Evolutionary conservation across 1,140 invertebrate genomes (phyloP).

Genomic region (Stenopsyche tienmushanensis): DNA sequence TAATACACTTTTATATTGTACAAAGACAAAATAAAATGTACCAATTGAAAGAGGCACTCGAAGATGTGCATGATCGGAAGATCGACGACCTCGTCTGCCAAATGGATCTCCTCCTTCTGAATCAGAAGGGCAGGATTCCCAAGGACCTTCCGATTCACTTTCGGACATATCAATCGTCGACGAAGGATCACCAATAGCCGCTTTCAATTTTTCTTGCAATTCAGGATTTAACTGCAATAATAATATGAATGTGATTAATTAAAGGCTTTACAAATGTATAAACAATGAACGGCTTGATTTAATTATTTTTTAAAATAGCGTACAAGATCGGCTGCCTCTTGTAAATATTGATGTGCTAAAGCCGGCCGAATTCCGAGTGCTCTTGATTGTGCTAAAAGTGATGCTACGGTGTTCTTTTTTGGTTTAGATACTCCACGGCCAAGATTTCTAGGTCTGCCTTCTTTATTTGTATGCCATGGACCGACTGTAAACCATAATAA

Average conservation of each 20-base stretch:
- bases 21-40: slow-evolving; percentile 30
- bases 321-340: slow-evolving; percentile 52
- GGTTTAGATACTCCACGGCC: slow-evolving; percentile 83
- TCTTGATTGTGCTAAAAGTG: slow-evolving; percentile 78
- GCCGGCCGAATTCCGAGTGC: slow-evolving; percentile 67
- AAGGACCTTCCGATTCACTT: slow-evolving; percentile 43
- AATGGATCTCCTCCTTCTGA: slow-evolving; percentile 51
- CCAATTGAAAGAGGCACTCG: slow-evolving; percentile 49
- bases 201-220: slow-evolving; percentile 62
- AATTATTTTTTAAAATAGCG: slow-evolving; percentile 31
- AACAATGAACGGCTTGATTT: too few relatives aligned
- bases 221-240: slow-evolving; percentile 42
- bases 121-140: slow-evolving; percentile 53
- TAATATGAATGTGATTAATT: background rate
- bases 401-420: slow-evolving; percentile 89
- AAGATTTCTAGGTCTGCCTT: slow-evolving; percentile 76
- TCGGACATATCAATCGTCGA: slow-evolving; percentile 51
- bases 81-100: slow-evolving; percentile 54
- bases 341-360: slow-evolving; percentile 56
- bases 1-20: too few relatives aligned
- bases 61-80: slow-evolving; percentile 49
- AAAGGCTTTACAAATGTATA: too few relatives aligned
- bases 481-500: slow-evolving; percentile 45
- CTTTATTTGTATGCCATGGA: slow-evolving; percentile 58
- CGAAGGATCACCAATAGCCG: slow-evolving; percentile 57